These are phyloP conservation scores for Pyrrhosoma nymphula DNA, from an alignment of 2,888 invertebrate genomes.

Conservation along the genomic window DNA sequence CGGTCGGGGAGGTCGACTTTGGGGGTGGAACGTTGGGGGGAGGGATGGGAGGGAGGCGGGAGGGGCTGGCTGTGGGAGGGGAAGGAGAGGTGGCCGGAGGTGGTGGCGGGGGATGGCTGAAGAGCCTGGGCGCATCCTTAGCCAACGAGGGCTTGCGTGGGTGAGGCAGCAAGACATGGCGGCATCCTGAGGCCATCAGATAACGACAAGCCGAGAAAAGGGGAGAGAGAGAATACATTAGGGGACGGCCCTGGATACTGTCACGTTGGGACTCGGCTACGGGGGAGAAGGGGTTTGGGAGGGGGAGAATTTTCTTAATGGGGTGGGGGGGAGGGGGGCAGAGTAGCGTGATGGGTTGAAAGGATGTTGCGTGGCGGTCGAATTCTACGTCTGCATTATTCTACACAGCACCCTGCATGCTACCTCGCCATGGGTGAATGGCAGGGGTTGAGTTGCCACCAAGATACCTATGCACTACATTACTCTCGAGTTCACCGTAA, in stretches of 20 bases:
- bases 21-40: neutral
- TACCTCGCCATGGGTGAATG: too few relatives aligned
- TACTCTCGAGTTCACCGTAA: too few relatives aligned
- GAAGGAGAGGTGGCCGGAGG: neutral
- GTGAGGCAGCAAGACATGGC: neutral
- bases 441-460: too few relatives aligned
- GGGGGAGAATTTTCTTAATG: too few relatives aligned
- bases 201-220: neutral
- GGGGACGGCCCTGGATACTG: neutral
- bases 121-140: neutral
- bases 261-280: constrained; percentile 1
- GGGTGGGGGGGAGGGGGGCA: too few relatives aligned
- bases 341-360: too few relatives aligned
- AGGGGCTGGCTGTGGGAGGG: neutral
- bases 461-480: too few relatives aligned
- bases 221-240: constrained; percentile 38
- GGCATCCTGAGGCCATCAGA: constrained; percentile 31
- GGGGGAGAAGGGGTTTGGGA: too few relatives aligned
- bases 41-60: neutral
- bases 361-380: too few relatives aligned
- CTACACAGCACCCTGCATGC: too few relatives aligned
- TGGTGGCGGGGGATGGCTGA: neutral
- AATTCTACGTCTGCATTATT: too few relatives aligned
- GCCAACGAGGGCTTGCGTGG: neutral
- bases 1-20: neutral